phyloP scores from a whole-genome alignment of 1,140 invertebrate genomes.

The Lepidotrigona ventralis region DNA sequence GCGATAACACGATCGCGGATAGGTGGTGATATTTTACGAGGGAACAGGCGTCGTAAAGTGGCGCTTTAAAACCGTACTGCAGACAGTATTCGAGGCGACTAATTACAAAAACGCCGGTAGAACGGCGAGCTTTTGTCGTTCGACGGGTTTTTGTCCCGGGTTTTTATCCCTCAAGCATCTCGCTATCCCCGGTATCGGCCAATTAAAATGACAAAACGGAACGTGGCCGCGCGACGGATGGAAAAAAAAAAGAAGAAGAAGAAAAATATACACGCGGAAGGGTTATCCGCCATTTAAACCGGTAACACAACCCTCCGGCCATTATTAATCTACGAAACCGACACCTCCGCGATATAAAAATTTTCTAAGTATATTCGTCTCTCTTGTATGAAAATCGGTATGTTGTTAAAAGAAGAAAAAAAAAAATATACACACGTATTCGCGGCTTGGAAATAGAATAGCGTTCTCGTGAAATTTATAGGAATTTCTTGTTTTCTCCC shows the following conservation, averaged over 20 bases:
- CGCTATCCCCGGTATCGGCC: not conserved
- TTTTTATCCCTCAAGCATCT: slow-evolving; percentile 2
- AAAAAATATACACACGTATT: not conserved
- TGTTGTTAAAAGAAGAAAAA: not conserved
- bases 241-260: not conserved
- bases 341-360: not conserved
- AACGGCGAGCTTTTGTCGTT: not conserved
- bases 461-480: not conserved
- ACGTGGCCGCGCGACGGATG: not conserved
- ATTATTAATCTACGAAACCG: slow-evolving; percentile 10
- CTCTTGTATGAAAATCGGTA: not conserved
- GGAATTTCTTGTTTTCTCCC: too few relatives aligned
- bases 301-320: not conserved
- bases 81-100: not conserved
- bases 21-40: not conserved
- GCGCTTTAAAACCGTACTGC: not conserved
- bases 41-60: not conserved
- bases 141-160: not conserved
- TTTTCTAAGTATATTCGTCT: not conserved
- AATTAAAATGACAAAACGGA: not conserved
- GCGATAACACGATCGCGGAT: not conserved
- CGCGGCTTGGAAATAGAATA: not conserved
- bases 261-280: not conserved
- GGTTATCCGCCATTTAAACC: slow-evolving; percentile 3
- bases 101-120: slow-evolving; percentile 19